Conservation (phyloP, 2,113 vertebrate genomes). For the Stigmatopora argus region DNA sequence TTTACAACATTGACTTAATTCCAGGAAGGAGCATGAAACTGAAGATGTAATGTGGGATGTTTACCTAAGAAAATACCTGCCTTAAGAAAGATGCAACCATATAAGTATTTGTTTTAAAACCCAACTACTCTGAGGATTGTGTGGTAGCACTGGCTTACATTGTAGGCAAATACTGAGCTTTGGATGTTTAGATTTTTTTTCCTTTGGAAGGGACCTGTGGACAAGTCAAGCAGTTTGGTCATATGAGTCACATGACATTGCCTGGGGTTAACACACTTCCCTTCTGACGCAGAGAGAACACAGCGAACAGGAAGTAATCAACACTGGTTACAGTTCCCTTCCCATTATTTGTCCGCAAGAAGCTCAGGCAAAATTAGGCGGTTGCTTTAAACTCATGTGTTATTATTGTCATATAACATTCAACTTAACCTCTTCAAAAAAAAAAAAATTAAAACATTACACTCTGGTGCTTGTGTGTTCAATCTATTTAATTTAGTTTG, state of each 20-base stretch:
- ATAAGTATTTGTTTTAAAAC: neutral
- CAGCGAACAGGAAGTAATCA: neutral
- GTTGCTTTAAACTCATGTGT: neutral
- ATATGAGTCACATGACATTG: slow-evolving; percentile 29
- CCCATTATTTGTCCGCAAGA: no score
- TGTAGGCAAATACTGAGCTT: neutral
- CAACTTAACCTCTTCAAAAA: no score
- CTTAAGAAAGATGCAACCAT: neutral
- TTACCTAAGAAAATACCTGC: slow-evolving; percentile 39
- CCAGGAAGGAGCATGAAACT: slow-evolving; percentile 10
- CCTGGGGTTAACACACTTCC: neutral
- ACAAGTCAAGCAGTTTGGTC: slow-evolving; percentile 18
- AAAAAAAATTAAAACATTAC: no score
- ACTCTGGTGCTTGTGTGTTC: no score
- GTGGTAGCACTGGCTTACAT: neutral
- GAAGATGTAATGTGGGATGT: slow-evolving; percentile 21
- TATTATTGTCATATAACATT: neutral
- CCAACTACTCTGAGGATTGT: neutral
- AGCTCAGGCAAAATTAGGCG: no score
- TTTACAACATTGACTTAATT: slow-evolving; percentile 21
- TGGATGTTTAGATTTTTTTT: neutral
- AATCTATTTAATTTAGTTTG: no score
- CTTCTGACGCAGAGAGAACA: neutral
- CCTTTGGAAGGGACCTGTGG: slow-evolving; percentile 14
- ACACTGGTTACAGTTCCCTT: neutral